Evolutionary conservation across 2,113 vertebrate genomes (phyloP).

Genomic region (Haliaeetus leucogaster): DNA sequence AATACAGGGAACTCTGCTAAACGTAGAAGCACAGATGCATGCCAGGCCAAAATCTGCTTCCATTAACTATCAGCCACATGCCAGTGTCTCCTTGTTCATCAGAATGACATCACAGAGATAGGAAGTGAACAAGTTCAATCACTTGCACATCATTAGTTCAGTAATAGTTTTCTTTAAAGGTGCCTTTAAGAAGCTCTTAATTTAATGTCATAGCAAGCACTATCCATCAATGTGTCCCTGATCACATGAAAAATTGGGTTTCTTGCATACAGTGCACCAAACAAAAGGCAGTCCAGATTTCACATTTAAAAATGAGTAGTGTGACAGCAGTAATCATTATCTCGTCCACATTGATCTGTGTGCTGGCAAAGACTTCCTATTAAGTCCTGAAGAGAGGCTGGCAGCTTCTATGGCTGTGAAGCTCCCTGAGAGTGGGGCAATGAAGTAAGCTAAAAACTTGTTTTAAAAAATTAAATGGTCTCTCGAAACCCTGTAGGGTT

Average conservation of each 20-base stretch:
- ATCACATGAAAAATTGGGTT: slow-evolving; percentile 2
- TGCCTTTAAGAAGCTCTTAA: slow-evolving; percentile 36
- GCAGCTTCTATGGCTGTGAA: not conserved
- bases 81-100: not conserved
- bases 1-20: not conserved
- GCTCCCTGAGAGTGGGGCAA: not conserved
- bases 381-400: slow-evolving; percentile 12
- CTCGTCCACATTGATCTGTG: not conserved
- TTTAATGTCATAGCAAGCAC: slow-evolving; percentile 18
- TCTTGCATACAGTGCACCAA: not conserved
- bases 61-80: not conserved
- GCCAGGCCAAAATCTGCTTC: not conserved
- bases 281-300: slow-evolving; percentile 36
- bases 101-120: not conserved
- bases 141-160: slow-evolving; percentile 13
- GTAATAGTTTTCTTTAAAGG: slow-evolving; percentile 22
- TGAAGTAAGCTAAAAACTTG: slow-evolving; percentile 28
- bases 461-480: slow-evolving; percentile 17
- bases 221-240: slow-evolving; percentile 12
- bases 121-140: slow-evolving; percentile 28
- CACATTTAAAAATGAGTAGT: slow-evolving; percentile 27
- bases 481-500: not conserved
- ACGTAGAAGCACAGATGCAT: not conserved
- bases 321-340: slow-evolving; percentile 57
- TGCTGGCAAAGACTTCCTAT: slow-evolving; percentile 23